Conservation (phyloP, 2,888 invertebrate genomes). For the Cotesia congregata region DNA sequence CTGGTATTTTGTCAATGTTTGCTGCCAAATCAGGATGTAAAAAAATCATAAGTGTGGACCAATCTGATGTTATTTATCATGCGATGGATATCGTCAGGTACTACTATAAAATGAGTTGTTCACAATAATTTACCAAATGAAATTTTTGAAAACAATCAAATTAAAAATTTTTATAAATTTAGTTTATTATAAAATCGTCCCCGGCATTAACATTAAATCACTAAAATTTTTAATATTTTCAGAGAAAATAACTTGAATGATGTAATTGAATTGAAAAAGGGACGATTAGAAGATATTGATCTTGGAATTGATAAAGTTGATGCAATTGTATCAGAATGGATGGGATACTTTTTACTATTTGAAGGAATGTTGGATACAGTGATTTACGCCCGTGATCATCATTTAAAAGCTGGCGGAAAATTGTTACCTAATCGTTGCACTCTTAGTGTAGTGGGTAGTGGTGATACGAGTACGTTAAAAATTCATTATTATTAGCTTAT, state of each 20-base stretch:
- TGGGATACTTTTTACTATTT: slow-evolving; percentile 97
- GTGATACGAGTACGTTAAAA: slow-evolving; percentile 75
- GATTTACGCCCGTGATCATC: slow-evolving; percentile 88
- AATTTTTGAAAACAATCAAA: no score
- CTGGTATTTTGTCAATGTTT: slow-evolving; percentile 98
- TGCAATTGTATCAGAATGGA: slow-evolving; percentile 97
- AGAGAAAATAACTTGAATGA: slow-evolving; percentile 83
- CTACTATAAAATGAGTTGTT: slow-evolving; percentile 46
- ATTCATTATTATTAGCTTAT: slow-evolving; percentile 7
- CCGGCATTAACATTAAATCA: no score
- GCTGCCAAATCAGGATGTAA: slow-evolving; percentile 94
- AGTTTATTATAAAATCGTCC: no score
- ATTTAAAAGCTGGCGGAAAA: slow-evolving; percentile 81
- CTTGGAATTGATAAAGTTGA: slow-evolving; percentile 86
- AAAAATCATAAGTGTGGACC: slow-evolving; percentile 93
- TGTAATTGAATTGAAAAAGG: slow-evolving; percentile 84
- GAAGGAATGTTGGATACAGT: slow-evolving; percentile 98
- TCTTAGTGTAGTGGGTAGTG: slow-evolving; percentile 84
- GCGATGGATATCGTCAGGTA: slow-evolving; percentile 95
- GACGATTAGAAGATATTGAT: slow-evolving; percentile 86
- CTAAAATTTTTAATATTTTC: slow-evolving; percentile 51
- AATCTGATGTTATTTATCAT: slow-evolving; percentile 95
- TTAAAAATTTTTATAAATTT: no score
- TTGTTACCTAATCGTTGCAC: slow-evolving; percentile 89
- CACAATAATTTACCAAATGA: not conserved